These are phyloP conservation scores for Leptopilina boulardi DNA, from an alignment of 1,140 invertebrate genomes.

Conservation along the genomic window DNA sequence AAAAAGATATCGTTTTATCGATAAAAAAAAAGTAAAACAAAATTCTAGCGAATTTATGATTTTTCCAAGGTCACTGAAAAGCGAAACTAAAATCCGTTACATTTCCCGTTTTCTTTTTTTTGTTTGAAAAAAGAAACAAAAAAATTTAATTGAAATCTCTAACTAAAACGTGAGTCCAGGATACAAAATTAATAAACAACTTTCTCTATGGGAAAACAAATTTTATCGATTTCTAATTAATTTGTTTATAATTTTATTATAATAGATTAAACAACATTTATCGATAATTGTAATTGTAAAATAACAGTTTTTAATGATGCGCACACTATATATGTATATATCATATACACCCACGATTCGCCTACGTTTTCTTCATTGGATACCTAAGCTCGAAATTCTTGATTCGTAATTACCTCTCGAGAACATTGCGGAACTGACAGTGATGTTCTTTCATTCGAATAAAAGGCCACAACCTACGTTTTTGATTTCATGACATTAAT, in stretches of 20 bases:
- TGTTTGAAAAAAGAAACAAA: too few relatives aligned
- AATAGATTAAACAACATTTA: not conserved
- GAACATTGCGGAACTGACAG: conserved; percentile 27
- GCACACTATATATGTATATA: not conserved
- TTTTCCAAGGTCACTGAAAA: too few relatives aligned
- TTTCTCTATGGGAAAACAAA: not conserved
- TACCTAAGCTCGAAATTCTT: conserved; percentile 7
- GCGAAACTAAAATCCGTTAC: too few relatives aligned
- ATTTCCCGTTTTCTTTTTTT: too few relatives aligned
- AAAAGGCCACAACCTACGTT: conserved; percentile 13
- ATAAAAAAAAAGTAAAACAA: too few relatives aligned
- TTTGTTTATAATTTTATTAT: conserved; percentile 18
- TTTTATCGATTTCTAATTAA: not conserved
- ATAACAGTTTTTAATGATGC: not conserved
- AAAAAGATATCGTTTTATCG: too few relatives aligned
- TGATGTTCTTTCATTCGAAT: conserved; percentile 29
- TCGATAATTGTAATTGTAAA: not conserved
- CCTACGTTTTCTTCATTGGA: conserved; percentile 25
- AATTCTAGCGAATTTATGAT: too few relatives aligned
- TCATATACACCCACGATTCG: conserved; percentile 7
- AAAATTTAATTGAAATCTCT: too few relatives aligned
- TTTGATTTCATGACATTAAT: not conserved
- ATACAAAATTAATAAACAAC: not conserved
- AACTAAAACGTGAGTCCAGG: too few relatives aligned
- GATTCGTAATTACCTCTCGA: conserved; percentile 25